Base-by-base conservation (phyloP, 2,888 invertebrate species). In the Ennomos fuscantarius region DNA sequence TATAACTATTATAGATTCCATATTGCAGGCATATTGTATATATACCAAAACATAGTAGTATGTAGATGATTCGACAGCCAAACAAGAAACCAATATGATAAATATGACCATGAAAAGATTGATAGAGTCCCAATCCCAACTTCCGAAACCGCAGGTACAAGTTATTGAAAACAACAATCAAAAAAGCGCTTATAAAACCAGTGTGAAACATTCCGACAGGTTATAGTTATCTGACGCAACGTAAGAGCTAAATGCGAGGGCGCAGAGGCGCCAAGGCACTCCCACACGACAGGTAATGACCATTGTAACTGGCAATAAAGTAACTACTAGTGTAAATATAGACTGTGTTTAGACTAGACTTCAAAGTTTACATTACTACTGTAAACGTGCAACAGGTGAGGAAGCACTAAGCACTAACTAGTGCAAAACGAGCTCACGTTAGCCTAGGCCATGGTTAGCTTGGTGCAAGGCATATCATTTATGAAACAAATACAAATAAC, bases 261-360 rank as follows among this genome's bases (percentile, higher is more conserved):
- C 73, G 78, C 70, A 53, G 63, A 63, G 78, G 78, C 76, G 78
- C 75, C 74, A 63, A 31, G 37, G 39, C 32, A 53, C 60, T 57
- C 65, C 64, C 54, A 60, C 62, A 49, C 53, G 39, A 48, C 59
- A 48, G 44, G 47, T 50, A 50, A 47, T 52, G 34, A 57, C 46
- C 33, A 47, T 42, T 49, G 50, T 11, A 46, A 35, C 37, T 31
- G 32, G 37, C 39, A 31, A 33, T 48, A 52, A 49, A 55, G 36
- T 37, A 24, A 36, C 24, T 24, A 13, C 39, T 50, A 51, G 42
- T 47, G 42, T 42, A 52, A 47, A 51, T 51, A 51, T 52, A 56
- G 9, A 54, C 31, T 11, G 45, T 50, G 49, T 55, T 50, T 50
- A 55, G 55, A 41, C 55, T 45, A 45, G 45, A 50, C 13, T 32